A percentile compares a stretch with the other conserved stretches of the same genome.
Conservation (phyloP, 2,113 vertebrate species). For the Dermatemys mawii region DNA sequence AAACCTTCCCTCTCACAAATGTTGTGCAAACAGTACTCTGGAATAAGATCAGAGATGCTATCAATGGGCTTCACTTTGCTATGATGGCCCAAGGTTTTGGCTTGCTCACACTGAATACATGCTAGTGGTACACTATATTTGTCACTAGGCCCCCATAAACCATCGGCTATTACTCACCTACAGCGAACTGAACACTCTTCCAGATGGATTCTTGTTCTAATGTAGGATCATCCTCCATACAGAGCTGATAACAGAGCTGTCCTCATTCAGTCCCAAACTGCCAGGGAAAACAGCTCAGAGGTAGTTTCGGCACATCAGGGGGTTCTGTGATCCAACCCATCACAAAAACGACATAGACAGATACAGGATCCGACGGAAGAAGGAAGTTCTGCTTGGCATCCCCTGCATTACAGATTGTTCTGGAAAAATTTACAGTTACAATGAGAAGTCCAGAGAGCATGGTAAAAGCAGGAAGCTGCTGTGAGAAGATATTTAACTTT, state of each 20-base stretch:
- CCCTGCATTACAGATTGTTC: slow-evolving; percentile 59
- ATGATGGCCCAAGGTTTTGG: not conserved
- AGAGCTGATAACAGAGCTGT: not conserved
- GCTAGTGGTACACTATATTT: not conserved
- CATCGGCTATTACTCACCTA: not conserved
- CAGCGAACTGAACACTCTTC: not conserved
- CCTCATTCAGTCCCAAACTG: not conserved
- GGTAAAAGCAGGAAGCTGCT: slow-evolving; percentile 27
- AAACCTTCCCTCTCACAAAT: not conserved
- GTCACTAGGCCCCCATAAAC: not conserved
- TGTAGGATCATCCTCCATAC: not conserved
- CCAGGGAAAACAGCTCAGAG: too few species aligned
- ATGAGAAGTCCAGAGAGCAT: slow-evolving; percentile 47
- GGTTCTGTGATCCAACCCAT: too few species aligned
- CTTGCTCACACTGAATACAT: not conserved
- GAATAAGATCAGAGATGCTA: not conserved
- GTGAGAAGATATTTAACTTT: slow-evolving; percentile 12
- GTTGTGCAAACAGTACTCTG: not conserved
- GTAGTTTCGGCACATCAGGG: too few species aligned
- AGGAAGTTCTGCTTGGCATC: slow-evolving; percentile 62
- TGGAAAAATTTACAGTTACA: slow-evolving; percentile 63
- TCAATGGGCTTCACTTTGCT: not conserved
- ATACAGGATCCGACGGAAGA: slow-evolving; percentile 57
- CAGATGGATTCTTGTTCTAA: not conserved
- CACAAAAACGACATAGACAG: not conserved